Evolutionary conservation across 2,797 vertebrate species (phyloP), one percentile per base, ranked within the genome.

Genomic region (Alosa sapidissima): DNA sequence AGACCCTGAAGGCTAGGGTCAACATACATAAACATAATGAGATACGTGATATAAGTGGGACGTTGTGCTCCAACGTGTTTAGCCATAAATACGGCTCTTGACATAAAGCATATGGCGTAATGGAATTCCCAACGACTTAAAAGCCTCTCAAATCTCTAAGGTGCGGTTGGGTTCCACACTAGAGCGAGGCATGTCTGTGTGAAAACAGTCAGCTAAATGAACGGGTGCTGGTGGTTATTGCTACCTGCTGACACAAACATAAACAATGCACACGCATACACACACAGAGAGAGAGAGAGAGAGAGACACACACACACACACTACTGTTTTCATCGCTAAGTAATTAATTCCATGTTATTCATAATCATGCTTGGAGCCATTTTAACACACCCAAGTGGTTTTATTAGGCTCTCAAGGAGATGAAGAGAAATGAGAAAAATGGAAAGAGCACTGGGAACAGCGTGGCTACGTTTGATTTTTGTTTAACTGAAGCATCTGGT

Each of bases 371-470:
- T 84, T 85, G 36, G 85, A 62, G 87, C 54, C 33, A 28, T 83
- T 72, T 83, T 84, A 85, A 86, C 84, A 78, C 72, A 87, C 81
- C 62, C 58, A 82, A 85, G 75, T 85, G 84, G 85, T 84, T 84
- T 84, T 55, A 82, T 85, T 88, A 51, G 85, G 72, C 81, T 85
- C 28, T n/a, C 13, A 33, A 81, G 85, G 5, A 81, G 54, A 72
- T 65, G 68, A 85, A 8, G 82, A 41, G 58, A 81, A 84, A 86
- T 84, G 84, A 78, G 81, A 81, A 68, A 58, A 87, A 87, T 86
- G 85, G 75, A 85, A 86, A 87, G 16, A 78, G 36, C 68, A 75
- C 65, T 45, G 81, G 51, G 41, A 36, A 78, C 36, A 16, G 36
- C 7, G 72, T 47, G 36, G 36, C 41, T 78, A 41, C 16, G 1